These are phyloP conservation scores for Nowickia ferox DNA, from an alignment of 2,888 invertebrate genomes.

Conservation along the genomic window DNA sequence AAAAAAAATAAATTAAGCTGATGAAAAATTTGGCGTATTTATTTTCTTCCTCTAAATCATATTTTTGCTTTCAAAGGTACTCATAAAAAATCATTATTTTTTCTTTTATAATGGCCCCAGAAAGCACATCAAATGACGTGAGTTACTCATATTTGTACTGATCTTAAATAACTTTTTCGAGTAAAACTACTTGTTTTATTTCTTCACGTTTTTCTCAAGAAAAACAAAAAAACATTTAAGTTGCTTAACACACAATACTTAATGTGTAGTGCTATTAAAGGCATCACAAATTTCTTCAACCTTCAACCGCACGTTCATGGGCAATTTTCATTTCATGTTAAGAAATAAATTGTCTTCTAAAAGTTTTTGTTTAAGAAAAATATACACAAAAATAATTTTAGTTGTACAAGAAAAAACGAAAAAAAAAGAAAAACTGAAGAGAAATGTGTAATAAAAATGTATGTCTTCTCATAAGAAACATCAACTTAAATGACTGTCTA, in stretches of 20 bases:
- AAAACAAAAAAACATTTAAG: not conserved
- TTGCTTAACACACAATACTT: not conserved
- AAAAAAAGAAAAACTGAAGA: not conserved
- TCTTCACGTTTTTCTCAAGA: not conserved
- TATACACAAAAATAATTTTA: slow-evolving; percentile 2
- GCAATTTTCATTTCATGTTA: slow-evolving; percentile 16
- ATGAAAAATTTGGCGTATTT: no score
- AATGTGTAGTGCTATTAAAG: not conserved
- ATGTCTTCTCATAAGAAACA: slow-evolving; percentile 40
- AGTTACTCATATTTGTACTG: no score
- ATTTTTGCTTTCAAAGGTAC: no score
- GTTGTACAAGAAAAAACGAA: not conserved
- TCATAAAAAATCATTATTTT: no score
- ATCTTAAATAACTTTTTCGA: no score
- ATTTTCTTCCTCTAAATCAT: no score
- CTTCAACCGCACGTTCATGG: slow-evolving; percentile 30
- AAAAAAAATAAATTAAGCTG: no score
- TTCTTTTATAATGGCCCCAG: no score
- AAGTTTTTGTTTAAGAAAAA: slow-evolving; percentile 6
- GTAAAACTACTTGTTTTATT: not conserved
- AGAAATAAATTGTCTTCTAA: slow-evolving; percentile 5
- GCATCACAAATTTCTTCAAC: not conserved
- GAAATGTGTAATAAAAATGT: not conserved
- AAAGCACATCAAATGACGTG: not conserved
- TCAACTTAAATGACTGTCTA: slow-evolving; percentile 35